phyloP scores from a whole-genome alignment of 2,113 vertebrate species.

The Beaufortia kweichowensis region DNA sequence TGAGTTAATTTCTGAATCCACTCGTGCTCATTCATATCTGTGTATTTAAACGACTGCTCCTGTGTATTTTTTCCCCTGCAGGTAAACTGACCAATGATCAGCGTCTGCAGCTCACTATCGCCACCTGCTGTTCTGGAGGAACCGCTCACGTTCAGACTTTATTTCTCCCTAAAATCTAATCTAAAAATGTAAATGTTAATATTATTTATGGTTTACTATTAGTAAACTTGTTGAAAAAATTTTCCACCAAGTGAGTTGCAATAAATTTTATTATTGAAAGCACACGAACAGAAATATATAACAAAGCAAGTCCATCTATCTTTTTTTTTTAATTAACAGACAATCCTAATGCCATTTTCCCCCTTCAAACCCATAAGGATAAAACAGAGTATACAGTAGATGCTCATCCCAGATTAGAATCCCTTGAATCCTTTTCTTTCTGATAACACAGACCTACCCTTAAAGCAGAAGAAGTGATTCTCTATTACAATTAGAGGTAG shows the following conservation, averaged over 20 bases:
- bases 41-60: not conserved
- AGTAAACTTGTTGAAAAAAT: too few species aligned
- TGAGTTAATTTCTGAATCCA: not conserved
- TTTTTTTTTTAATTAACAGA: not conserved
- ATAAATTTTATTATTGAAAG: slow-evolving; percentile 18
- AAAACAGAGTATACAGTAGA: not conserved
- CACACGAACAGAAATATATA: not conserved
- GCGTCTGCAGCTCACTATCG: not conserved
- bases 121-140: not conserved
- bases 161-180: too few species aligned
- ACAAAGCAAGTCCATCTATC: not conserved
- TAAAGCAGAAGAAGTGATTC: not conserved
- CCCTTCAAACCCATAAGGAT: not conserved
- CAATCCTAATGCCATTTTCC: not conserved
- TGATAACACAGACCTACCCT: not conserved
- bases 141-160: not conserved
- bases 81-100: not conserved
- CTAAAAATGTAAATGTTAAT: too few species aligned
- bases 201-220: too few species aligned
- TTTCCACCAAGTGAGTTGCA: not conserved
- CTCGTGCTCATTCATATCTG: not conserved
- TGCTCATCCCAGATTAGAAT: not conserved
- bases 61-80: not conserved
- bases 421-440: not conserved
- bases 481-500: slow-evolving; percentile 11